Evolutionary conservation across 1,140 invertebrate genomes (phyloP).

Genomic region (Drosophila murphyi): DNA sequence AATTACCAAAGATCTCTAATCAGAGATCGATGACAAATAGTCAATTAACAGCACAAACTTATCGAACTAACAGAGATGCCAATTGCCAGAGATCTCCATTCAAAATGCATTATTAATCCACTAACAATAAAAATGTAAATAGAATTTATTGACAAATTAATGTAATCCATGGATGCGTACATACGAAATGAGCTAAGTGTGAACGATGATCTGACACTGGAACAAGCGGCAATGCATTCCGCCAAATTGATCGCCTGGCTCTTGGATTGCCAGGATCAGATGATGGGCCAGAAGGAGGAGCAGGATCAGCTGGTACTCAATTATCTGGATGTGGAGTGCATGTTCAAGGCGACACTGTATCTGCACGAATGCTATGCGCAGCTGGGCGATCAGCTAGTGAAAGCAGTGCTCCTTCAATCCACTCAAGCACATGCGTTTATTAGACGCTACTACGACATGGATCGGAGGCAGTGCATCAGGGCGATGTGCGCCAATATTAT

Average conservation of each 20-base stretch:
- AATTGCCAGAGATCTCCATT: background rate
- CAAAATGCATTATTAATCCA: background rate
- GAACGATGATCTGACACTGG: conserved; percentile 33
- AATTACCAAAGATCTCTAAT: background rate
- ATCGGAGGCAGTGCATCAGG: conserved; percentile 23
- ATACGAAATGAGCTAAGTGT: conserved; percentile 54
- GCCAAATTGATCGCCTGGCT: conserved; percentile 56
- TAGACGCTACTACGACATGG: conserved; percentile 20
- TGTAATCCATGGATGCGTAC: conserved; percentile 51
- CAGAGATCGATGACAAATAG: background rate
- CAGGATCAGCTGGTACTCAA: conserved; percentile 30
- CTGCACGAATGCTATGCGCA: conserved; percentile 54
- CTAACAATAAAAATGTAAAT: background rate
- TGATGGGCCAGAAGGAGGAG: conserved; percentile 15
- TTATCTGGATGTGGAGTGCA: conserved; percentile 49
- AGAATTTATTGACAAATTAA: background rate
- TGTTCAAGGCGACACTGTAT: conserved; percentile 64
- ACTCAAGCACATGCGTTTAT: conserved; percentile 6
- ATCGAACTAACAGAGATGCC: background rate
- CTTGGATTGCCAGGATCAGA: conserved; percentile 51
- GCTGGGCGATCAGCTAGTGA: conserved; percentile 46
- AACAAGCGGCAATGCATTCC: conserved; percentile 47
- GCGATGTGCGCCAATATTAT: conserved; percentile 52
- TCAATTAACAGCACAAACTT: background rate
- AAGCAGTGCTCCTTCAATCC: conserved; percentile 26